Evolutionary conservation across 37 sponge, comb jelly and placozoan species (phyloP).

Genomic region (Halisarca cf. caerulea): DNA sequence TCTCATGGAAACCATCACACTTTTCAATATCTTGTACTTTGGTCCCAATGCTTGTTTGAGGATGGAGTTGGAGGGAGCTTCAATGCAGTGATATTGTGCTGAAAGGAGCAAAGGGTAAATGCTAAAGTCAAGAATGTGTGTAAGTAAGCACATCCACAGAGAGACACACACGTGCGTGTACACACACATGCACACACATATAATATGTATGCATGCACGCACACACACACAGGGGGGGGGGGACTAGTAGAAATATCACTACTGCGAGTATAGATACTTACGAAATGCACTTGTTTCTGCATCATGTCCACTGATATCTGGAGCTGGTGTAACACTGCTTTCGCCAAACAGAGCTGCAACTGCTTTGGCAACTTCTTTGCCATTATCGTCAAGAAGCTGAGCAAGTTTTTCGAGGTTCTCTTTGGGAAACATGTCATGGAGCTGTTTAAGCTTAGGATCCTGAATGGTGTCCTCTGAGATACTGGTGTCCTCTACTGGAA

Average conservation of each 20-base stretch:
- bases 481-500: not conserved
- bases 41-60: not conserved
- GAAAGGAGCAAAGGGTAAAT: too few species aligned
- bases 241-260: too few species aligned
- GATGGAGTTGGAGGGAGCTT: not conserved
- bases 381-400: not conserved
- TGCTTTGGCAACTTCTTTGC: not conserved
- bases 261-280: too few species aligned
- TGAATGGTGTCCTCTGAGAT: not conserved
- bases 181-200: too few species aligned
- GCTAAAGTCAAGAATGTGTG: too few species aligned
- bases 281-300: too few species aligned
- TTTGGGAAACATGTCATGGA: conserved; percentile 1
- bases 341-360: conserved; percentile 6
- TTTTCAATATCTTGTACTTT: not conserved
- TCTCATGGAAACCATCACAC: not conserved
- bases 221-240: too few species aligned
- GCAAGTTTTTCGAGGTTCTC: not conserved
- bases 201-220: too few species aligned
- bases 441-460: not conserved
- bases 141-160: too few species aligned
- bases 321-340: too few species aligned
- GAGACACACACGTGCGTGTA: too few species aligned
- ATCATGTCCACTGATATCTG: too few species aligned
- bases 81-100: not conserved